Evolutionary conservation across 1,140 invertebrate species (phyloP).

Genomic region (Lepidotrigona ventralis): DNA sequence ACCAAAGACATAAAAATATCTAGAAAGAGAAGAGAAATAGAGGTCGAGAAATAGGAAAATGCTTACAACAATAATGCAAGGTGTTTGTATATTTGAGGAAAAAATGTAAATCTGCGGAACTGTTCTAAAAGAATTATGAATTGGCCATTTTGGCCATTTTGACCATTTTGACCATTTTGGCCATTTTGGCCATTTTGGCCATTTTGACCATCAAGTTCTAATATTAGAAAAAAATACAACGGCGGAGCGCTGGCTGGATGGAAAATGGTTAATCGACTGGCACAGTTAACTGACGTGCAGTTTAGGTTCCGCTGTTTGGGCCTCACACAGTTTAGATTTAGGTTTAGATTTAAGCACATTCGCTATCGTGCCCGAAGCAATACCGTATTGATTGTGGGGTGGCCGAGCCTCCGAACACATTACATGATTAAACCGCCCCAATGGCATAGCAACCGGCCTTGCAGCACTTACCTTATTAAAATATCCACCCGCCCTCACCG

Average conservation of each 20-base stretch:
- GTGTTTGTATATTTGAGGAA: too few species aligned
- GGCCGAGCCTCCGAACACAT: conserved; percentile 78
- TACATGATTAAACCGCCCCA: conserved; percentile 80
- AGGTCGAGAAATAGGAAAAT: too few species aligned
- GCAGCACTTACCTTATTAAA: conserved; percentile 81
- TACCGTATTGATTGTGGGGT: conserved; percentile 78
- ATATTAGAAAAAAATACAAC: background rate
- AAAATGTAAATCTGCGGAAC: too few species aligned
- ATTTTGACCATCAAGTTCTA: too few species aligned
- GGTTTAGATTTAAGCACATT: conserved; percentile 74
- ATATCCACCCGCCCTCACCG: conserved; percentile 73
- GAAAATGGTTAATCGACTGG: conserved; percentile 23
- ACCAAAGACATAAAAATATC: too few species aligned
- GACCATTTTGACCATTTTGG: too few species aligned
- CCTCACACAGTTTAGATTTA: conserved; percentile 51
- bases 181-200: too few species aligned
- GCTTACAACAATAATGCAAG: too few species aligned
- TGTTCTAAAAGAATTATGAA: too few species aligned
- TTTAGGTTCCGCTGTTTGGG: conserved; percentile 28
- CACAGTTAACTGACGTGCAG: background rate
- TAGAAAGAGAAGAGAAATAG: too few species aligned
- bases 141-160: too few species aligned
- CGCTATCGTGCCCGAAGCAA: conserved; percentile 75
- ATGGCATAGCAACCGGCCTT: conserved; percentile 73
- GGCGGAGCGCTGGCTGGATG: background rate